phyloP scores from a whole-genome alignment of 2,888 invertebrate species.

The Drosophila hamatofila region DNA sequence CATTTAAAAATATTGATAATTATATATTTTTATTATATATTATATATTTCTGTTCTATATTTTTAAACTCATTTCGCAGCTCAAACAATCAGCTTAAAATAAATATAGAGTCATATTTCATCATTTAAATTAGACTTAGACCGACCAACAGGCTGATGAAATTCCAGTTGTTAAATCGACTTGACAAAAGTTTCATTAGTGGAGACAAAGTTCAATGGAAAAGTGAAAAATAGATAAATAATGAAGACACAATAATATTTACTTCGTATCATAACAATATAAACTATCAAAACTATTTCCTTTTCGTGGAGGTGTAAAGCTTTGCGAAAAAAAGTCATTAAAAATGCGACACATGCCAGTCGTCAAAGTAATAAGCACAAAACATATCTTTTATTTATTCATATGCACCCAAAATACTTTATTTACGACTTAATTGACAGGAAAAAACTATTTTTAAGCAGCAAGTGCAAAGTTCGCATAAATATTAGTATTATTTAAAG shows the following conservation, averaged over 20 bases:
- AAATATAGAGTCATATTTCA: neutral
- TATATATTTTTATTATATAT: too few species aligned
- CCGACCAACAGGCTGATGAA: neutral
- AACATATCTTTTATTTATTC: constrained; percentile 13
- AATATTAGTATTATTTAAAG: constrained; percentile 33
- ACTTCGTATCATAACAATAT: neutral
- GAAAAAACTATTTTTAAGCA: constrained; percentile 19
- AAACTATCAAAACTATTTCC: constrained; percentile 5
- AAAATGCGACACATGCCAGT: constrained; percentile 23
- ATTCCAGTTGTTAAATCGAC: constrained; percentile 4
- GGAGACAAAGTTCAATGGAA: constrained; percentile 6
- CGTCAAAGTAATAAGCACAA: neutral
- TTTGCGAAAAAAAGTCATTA: constrained; percentile 4
- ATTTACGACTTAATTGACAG: constrained; percentile 1
- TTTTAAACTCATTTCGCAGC: too few species aligned
- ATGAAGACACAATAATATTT: neutral
- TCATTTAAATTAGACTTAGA: neutral
- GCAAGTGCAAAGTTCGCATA: constrained; percentile 29
- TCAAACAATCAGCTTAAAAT: neutral
- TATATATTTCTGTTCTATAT: too few species aligned
- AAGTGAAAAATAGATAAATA: constrained; percentile 9
- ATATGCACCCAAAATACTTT: constrained; percentile 6
- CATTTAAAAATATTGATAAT: too few species aligned
- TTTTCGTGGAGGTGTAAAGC: neutral
- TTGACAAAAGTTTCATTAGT: neutral